A percentile compares a stretch with the other conserved stretches of the same genome.
Evolutionary conservation across 2,797 vertebrate genomes (phyloP).

Genomic region (Cossypha heuglini): DNA sequence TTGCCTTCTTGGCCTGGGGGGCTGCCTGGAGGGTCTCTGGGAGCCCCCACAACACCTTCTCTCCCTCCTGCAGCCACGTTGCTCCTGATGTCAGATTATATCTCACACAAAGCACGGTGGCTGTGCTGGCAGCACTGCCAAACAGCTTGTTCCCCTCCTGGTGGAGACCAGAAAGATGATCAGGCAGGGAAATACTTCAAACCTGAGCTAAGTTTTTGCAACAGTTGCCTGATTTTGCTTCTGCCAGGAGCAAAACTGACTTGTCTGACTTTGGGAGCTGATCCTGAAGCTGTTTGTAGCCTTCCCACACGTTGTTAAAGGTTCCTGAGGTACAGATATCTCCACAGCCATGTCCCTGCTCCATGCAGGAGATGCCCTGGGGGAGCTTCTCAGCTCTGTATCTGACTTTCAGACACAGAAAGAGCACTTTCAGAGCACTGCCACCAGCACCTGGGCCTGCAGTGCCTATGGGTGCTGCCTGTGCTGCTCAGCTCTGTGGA

Average conservation of each 20-base stretch:
- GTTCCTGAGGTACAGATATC: background rate
- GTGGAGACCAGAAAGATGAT: background rate
- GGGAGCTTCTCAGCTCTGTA: background rate
- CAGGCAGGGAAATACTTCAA: background rate
- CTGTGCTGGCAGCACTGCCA: background rate
- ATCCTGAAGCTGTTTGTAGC: background rate
- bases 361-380: background rate
- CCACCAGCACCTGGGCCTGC: background rate
- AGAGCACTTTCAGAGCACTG: background rate
- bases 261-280: background rate
- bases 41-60: background rate
- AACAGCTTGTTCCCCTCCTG: background rate
- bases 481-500: background rate
- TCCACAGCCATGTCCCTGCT: background rate
- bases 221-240: background rate
- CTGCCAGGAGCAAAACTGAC: background rate
- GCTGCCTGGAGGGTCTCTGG: background rate
- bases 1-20: background rate
- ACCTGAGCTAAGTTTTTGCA: background rate
- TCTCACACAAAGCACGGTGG: background rate
- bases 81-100: background rate
- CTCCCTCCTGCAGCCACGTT: background rate
- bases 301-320: rapidly evolving
- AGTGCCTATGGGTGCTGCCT: background rate
- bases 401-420: background rate